Conservation (phyloP, 2,797 vertebrate genomes). For the Cossypha niveicapilla region DNA sequence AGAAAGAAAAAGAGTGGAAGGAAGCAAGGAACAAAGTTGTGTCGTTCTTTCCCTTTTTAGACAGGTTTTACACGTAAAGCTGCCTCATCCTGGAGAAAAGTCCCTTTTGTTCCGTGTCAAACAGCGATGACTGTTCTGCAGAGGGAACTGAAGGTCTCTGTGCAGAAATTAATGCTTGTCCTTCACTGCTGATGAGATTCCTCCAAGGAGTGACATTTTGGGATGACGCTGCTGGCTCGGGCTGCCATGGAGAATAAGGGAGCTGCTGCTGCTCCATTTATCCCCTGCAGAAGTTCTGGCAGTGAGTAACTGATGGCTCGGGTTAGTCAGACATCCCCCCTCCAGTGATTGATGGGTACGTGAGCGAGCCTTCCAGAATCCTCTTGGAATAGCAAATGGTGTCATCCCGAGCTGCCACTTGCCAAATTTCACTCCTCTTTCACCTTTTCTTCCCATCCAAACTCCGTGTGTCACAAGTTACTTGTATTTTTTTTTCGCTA, state of each 20-base stretch:
- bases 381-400: not conserved
- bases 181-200: not conserved
- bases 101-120: not conserved
- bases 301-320: constrained; percentile 16
- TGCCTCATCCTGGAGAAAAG: not conserved
- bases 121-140: not conserved
- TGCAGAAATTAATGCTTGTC: not conserved
- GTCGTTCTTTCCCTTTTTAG: not conserved
- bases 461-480: not conserved
- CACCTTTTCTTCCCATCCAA: not conserved
- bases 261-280: not conserved
- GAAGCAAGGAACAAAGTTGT: not conserved
- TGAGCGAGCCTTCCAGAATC: constrained; percentile 10
- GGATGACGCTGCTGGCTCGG: not conserved
- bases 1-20: accelerated
- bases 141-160: not conserved
- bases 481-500: not conserved
- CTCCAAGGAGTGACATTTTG: not conserved
- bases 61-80: accelerated
- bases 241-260: not conserved
- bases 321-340: constrained; percentile 55
- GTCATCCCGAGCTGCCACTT: not conserved
- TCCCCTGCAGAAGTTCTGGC: not conserved
- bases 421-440: not conserved
- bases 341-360: not conserved